Conservation (phyloP, 1,140 invertebrate species). For the Drosophila carrolli region DNA sequence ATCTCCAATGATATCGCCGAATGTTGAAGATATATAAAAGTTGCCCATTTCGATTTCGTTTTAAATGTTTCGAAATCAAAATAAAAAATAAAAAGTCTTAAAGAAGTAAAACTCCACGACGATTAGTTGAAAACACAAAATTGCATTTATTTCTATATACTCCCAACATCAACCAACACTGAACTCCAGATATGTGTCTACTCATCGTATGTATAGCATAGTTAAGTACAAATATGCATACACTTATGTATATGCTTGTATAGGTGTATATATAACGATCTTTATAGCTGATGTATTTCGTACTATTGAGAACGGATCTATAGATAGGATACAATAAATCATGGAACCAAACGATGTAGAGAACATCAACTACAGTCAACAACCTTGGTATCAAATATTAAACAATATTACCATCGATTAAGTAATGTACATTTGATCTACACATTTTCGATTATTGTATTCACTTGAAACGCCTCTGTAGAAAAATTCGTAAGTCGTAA, state of each 20-base stretch:
- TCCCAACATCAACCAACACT: conserved; percentile 48
- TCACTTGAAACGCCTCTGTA: conserved; percentile 67
- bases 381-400: conserved; percentile 57
- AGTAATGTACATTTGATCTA: conserved; percentile 44
- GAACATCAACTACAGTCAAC: conserved; percentile 54
- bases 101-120: not conserved
- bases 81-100: not conserved
- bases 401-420: conserved; percentile 45
- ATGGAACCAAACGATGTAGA: conserved; percentile 55
- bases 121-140: conserved; percentile 37
- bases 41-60: too few relatives aligned
- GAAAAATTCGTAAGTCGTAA: conserved; percentile 61
- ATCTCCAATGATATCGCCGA: too few relatives aligned
- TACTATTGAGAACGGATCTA: conserved; percentile 42
- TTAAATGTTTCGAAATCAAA: too few relatives aligned
- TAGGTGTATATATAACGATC: conserved; percentile 46
- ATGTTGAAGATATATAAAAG: too few relatives aligned
- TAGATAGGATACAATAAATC: conserved; percentile 47
- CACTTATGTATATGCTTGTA: conserved; percentile 14
- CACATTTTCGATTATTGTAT: conserved; percentile 66
- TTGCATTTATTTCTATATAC: conserved; percentile 38
- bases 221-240: conserved; percentile 32
- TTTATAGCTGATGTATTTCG: conserved; percentile 31
- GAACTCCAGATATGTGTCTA: conserved; percentile 56
- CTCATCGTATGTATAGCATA: conserved; percentile 53